phyloP scores from a whole-genome alignment of 2,113 vertebrate species.

The Bos javanicus region DNA sequence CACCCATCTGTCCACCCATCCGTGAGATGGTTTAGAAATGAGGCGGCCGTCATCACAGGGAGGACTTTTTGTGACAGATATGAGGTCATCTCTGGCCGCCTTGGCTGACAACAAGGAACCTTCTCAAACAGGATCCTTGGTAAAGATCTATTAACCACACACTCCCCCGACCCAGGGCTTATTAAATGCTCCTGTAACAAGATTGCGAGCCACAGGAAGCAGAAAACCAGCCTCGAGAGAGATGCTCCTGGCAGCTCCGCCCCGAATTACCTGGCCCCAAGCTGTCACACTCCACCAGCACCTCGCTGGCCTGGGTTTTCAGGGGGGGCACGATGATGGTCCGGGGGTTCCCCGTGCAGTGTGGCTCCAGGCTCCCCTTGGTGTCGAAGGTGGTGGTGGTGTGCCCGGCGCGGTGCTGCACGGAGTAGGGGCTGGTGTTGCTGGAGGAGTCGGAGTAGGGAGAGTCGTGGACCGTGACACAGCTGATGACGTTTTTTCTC shows the following conservation, averaged over 20 bases:
- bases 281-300: slow-evolving; percentile 91
- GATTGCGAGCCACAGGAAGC: background rate
- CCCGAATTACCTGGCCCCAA: slow-evolving; percentile 89
- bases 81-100: background rate
- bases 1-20: background rate
- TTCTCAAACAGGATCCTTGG: too few species aligned
- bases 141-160: background rate
- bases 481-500: slow-evolving; percentile 99
- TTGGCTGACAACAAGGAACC: background rate
- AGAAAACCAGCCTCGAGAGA: background rate
- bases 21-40: background rate
- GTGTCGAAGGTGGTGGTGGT: slow-evolving; percentile 86
- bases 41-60: background rate
- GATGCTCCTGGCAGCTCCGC: background rate
- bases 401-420: slow-evolving; percentile 84
- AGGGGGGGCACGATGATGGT: slow-evolving; percentile 98
- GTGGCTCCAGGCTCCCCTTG: slow-evolving; percentile 90
- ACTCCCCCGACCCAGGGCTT: background rate
- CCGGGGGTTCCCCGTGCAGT: slow-evolving; percentile 90
- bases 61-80: background rate
- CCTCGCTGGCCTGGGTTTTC: slow-evolving; percentile 92
- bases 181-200: background rate
- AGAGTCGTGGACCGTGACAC: slow-evolving; percentile 98
- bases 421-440: slow-evolving; percentile 93
- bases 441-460: slow-evolving; percentile 95